A percentile compares a stretch with the other conserved stretches of the same genome.
phyloP scores from a whole-genome alignment of 2,888 invertebrate species.

The Cantharis flavilabris region DNA sequence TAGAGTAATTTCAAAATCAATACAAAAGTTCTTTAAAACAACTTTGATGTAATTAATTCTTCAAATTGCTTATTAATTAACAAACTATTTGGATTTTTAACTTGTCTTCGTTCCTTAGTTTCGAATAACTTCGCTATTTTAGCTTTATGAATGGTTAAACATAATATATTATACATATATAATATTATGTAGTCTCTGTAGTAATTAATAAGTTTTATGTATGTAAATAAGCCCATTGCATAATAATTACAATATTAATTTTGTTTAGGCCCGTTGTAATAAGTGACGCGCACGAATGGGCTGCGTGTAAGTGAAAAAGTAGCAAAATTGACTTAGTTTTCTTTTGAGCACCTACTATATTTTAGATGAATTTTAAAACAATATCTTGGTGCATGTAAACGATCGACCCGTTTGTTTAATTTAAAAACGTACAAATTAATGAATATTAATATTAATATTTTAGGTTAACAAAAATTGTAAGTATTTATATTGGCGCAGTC shows the following conservation, averaged over 20 bases:
- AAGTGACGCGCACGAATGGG: neutral
- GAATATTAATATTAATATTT: neutral
- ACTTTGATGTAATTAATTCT: neutral
- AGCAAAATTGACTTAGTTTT: neutral
- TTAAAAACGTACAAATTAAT: neutral
- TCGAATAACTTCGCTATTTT: neutral
- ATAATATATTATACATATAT: neutral
- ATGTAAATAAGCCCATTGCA: neutral
- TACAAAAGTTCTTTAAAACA: neutral
- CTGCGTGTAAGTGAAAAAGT: neutral
- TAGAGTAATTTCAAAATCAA: constrained; percentile 9
- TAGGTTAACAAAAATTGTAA: no score
- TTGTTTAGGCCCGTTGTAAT: neutral
- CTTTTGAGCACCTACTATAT: neutral
- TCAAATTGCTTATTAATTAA: neutral
- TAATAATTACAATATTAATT: neutral
- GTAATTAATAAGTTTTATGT: neutral
- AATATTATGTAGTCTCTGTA: neutral
- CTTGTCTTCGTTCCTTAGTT: neutral
- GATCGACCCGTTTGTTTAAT: neutral
- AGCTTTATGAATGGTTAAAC: neutral
- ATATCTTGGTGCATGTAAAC: neutral
- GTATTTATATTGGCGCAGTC: neutral
- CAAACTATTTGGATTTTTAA: neutral
- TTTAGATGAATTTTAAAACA: neutral